A percentile compares a stretch with the other conserved stretches of the same genome.
phyloP scores from a whole-genome alignment of 2,113 vertebrate genomes.

The Myotis lucifugus region DNA sequence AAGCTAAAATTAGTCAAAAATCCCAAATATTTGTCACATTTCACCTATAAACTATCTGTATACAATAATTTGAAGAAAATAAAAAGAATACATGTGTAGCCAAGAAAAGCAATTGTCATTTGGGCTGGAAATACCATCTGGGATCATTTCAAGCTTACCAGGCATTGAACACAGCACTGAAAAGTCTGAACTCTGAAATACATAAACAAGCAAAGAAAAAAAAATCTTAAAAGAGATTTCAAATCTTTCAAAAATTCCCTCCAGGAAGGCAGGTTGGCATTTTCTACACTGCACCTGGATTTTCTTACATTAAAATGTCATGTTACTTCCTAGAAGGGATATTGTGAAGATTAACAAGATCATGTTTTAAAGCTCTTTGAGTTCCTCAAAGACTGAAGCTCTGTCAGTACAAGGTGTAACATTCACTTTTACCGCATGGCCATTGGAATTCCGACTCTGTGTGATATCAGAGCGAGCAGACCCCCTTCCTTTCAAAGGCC shows the following conservation, averaged over 20 bases:
- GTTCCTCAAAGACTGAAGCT: not conserved
- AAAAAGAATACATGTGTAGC: not conserved
- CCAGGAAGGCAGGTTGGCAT: slow-evolving; percentile 19
- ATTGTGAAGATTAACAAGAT: slow-evolving; percentile 58
- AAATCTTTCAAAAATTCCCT: slow-evolving; percentile 53
- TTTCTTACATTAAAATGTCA: slow-evolving; percentile 66
- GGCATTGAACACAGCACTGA: not conserved
- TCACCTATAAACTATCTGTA: slow-evolving; percentile 10
- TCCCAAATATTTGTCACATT: not conserved
- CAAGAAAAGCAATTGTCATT: slow-evolving; percentile 32
- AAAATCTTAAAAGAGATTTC: slow-evolving; percentile 47
- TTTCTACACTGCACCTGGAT: slow-evolving; percentile 60
- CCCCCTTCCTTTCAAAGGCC: not conserved
- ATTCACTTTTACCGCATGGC: not conserved
- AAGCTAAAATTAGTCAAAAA: slow-evolving; percentile 45
- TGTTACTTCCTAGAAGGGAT: slow-evolving; percentile 57
- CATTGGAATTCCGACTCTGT: not conserved
- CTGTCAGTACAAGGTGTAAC: not conserved
- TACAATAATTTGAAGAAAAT: slow-evolving; percentile 47
- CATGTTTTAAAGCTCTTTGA: not conserved
- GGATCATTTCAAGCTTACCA: slow-evolving; percentile 64
- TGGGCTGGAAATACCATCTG: slow-evolving; percentile 52
- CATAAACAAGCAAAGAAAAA: slow-evolving; percentile 42
- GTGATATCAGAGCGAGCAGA: not conserved
- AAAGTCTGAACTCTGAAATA: slow-evolving; percentile 54